phyloP scores from a whole-genome alignment of 2,113 vertebrate species.

The Pituophis catenifer region DNA sequence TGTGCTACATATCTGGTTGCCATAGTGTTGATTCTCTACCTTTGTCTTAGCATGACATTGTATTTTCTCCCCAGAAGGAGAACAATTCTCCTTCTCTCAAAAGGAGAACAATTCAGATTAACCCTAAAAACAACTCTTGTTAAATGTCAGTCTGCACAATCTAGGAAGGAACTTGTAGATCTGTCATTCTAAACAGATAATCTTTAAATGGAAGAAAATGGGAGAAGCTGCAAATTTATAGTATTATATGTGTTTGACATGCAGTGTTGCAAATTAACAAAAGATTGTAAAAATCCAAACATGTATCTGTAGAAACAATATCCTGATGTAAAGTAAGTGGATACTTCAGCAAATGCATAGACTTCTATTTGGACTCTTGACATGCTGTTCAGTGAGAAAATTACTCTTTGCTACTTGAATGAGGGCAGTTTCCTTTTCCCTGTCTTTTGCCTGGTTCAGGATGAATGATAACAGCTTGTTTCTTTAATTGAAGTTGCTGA shows the following conservation, averaged over 20 bases:
- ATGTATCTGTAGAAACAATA: neutral
- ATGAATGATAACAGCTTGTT: conserved; percentile 15
- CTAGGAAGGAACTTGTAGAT: neutral
- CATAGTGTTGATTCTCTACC: conserved; percentile 6
- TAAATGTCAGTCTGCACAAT: neutral
- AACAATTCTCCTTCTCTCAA: neutral
- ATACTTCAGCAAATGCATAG: neutral
- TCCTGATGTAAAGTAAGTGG: neutral
- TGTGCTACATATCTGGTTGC: neutral
- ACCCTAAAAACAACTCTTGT: neutral
- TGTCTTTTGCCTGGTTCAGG: neutral
- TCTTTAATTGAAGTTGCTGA: neutral
- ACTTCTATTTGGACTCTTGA: neutral
- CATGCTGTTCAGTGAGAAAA: neutral
- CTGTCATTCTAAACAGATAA: neutral
- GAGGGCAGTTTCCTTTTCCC: neutral
- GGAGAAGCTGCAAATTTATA: neutral
- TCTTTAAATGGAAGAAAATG: neutral
- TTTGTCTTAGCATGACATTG: neutral
- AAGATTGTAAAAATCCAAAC: neutral
- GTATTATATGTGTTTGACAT: neutral
- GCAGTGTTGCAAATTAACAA: neutral
- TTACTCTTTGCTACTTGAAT: conserved; percentile 14
- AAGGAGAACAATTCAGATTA: neutral
- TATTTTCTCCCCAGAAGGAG: neutral